phyloP scores from a whole-genome alignment of 2,797 vertebrate genomes.

The Sternotherus odoratus region DNA sequence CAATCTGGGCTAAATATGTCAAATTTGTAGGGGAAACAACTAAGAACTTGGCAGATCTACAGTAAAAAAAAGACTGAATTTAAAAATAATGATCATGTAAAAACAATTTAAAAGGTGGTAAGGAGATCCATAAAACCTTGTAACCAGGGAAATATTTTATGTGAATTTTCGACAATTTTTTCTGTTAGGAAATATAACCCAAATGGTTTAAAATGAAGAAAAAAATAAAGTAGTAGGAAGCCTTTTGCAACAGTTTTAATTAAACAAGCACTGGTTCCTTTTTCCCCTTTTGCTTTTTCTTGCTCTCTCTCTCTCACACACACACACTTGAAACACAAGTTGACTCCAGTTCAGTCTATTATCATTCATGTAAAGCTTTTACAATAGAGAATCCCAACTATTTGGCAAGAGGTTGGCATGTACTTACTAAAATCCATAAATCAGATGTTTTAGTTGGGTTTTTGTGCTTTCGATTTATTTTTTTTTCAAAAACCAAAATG shows the following conservation, averaged over 20 bases:
- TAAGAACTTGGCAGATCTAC: neutral
- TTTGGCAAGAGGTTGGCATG: neutral
- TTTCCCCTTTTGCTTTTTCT: slow-evolving; percentile 2
- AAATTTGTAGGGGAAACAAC: neutral
- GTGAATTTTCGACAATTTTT: neutral
- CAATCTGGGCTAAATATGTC: neutral
- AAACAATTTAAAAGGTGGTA: neutral
- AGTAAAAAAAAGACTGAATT: neutral
- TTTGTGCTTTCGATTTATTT: slow-evolving; percentile 13
- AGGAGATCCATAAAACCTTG: neutral
- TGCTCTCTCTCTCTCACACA: too few relatives aligned
- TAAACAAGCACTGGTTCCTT: neutral
- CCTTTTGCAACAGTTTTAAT: neutral
- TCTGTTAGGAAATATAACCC: neutral
- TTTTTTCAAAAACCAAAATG: neutral
- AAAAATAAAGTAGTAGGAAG: neutral
- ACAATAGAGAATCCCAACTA: neutral
- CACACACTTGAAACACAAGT: neutral
- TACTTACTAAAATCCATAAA: neutral
- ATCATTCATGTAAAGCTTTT: slow-evolving; percentile 43
- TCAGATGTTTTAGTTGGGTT: neutral
- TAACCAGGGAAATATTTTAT: neutral
- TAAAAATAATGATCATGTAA: neutral
- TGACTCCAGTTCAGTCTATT: neutral
- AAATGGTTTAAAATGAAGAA: neutral